Percentiles rank a stretch among this genome's conserved stretches.
phyloP scores from a whole-genome alignment of 2,797 vertebrate genomes.

The Uromys caudimaculatus region DNA sequence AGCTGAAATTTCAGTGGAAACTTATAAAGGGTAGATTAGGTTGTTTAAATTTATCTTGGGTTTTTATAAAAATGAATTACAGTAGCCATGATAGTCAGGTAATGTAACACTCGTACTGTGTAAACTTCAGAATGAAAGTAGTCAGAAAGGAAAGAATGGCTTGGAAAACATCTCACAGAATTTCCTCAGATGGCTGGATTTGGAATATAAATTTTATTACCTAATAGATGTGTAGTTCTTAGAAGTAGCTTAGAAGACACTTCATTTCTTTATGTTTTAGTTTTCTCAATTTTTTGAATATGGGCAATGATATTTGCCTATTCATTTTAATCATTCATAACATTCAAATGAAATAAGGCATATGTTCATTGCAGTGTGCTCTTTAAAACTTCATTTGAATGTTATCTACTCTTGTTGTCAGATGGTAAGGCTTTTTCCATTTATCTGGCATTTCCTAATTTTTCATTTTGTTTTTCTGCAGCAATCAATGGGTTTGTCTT shows the following conservation, averaged over 20 bases:
- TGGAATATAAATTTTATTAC: constrained; percentile 42
- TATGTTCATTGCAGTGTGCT: constrained; percentile 26
- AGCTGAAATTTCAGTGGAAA: constrained; percentile 34
- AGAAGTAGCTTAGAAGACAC: neutral
- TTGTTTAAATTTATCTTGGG: constrained; percentile 35
- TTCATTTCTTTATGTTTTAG: neutral
- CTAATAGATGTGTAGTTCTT: neutral
- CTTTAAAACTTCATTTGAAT: constrained; percentile 42
- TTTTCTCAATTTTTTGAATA: neutral
- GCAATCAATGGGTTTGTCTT: constrained; percentile 91
- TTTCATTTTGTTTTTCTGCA: constrained; percentile 80
- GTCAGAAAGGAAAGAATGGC: constrained; percentile 11
- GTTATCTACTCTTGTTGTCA: neutral
- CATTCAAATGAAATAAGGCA: constrained; percentile 17
- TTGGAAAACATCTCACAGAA: constrained; percentile 23
- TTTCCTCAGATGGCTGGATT: neutral
- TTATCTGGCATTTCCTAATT: neutral
- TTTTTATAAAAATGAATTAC: constrained; percentile 37
- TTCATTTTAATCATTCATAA: constrained; percentile 10
- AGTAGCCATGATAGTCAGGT: neutral
- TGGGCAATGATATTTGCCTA: neutral
- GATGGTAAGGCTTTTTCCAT: neutral
- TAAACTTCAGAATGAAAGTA: constrained; percentile 52
- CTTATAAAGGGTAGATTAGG: neutral
- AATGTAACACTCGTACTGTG: constrained; percentile 17